Base-by-base conservation (phyloP, 2,797 vertebrate species). In the Sebastolobus alascanus region DNA sequence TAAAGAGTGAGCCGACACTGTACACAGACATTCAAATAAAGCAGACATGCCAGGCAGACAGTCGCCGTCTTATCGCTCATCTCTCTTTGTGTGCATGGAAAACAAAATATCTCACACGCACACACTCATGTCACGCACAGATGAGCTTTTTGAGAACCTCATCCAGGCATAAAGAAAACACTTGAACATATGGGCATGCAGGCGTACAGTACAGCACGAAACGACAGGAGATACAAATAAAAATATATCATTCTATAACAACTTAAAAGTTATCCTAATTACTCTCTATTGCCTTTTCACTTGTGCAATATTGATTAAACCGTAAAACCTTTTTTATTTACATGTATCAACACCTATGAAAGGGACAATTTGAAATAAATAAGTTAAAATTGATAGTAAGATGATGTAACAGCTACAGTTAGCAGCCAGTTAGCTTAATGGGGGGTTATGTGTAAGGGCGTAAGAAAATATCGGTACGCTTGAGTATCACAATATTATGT, bases 21-120 rank as follows among this genome's bases (percentile, higher is more conserved):
- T 64, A 76, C 33, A 67, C 52, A 88, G 80, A 73, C 78, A 87
- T 88, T 87, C 73, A 93, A 87, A 92, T 83, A 82, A 78, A 81
- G 84, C 86, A 83, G 84, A 86, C 74, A 25, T 46, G 60, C 71
- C 1, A 8, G 61, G 56, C 78, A 89, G 88, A 87, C 85, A 74
- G 84, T 77, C 68, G 31, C 82, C 29, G 18, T 77, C 82, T 87
- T 87, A 89, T 91, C 88, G 60, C 79, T 84, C 77, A 81, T 90
- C 84, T 79, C 73, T 75, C 72, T 89, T 76, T 87, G 83, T 90
- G 80, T 76, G 72, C 55, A 81, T 84, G 85, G 89, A 93, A 91
- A 92, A 93, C 73, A 77, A 75, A 83, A 84, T 75, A 73, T 77
- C 75, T 84, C 71, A 40, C 76, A 82, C 14, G 27, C 78, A 77